Base-by-base conservation (phyloP, 2,113 vertebrate species). In the Brachionichthys hirsutus region DNA sequence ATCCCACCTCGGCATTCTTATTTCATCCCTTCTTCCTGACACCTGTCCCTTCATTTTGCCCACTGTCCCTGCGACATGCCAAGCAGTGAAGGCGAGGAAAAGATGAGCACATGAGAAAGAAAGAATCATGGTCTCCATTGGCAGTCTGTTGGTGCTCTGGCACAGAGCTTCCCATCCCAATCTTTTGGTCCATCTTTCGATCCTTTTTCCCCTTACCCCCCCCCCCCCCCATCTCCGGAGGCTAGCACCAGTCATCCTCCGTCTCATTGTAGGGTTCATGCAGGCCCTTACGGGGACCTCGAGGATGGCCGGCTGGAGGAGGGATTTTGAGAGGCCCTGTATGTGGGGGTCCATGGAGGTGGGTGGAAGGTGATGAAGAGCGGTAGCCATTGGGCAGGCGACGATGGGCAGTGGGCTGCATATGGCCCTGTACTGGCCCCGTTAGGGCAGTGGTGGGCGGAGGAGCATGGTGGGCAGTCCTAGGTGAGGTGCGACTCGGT, bases 181-280 rank as follows among this genome's bases (percentile, higher is more conserved):
- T 51, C 43, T 65, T 56, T 77, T 18, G 0, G 36, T 75, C 57
- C 52, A 16, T 46, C 52, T 48, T 46, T 70, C 20, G 42, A 20
- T 63, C 30, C 56, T 66, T 69, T 73, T 49, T 65, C 51, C 70
- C 54, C 34, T 12, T 54, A 55, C 22, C n/a, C 51, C 24, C 24
- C n/a, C 75, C 78, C 72, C 71, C 67, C 78, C 87, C 74, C 20
- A 11, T 75, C 82, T 83, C 87, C 86, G 72, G 82, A 85, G 89
- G 91, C 92, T 95, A 97, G 94, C 95, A 95, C 93, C 95, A 95
- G 88, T 95, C 94, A 53, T 94, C 94, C 75, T 94, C 93, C 41
- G 91, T 94, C 81, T 95, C 93, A 64, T 91, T 94, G 86, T 92
- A 95, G 87, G 93, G 92, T 90, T 95, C 94, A 68, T 94, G 94